These are phyloP conservation scores for Meloe dianella DNA, from an alignment of 2,888 invertebrate species.

Conservation along the genomic window DNA sequence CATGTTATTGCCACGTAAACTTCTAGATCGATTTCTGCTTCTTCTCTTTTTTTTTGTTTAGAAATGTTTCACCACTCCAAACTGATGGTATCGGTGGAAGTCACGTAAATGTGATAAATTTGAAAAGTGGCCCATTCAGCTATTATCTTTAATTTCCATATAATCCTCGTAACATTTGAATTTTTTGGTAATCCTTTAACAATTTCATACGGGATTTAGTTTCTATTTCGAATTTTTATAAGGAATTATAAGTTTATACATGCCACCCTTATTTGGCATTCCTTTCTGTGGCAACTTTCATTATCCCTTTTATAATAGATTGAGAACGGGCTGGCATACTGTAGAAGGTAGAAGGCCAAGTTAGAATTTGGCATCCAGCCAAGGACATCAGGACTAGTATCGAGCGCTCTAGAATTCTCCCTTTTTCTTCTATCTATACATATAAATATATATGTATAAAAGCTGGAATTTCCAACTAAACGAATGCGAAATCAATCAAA, in stretches of 20 bases:
- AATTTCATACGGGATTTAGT: background rate
- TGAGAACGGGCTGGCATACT: background rate
- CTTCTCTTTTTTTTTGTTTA: no score
- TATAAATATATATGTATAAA: background rate
- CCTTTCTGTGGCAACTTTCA: slow-evolving; percentile 4
- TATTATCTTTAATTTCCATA: no score
- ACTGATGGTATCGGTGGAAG: no score
- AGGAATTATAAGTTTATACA: background rate
- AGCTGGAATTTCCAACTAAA: background rate
- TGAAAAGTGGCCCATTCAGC: no score
- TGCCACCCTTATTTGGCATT: background rate
- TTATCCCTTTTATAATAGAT: background rate
- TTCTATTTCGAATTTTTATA: background rate
- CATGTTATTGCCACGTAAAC: no score
- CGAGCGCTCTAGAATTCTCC: background rate
- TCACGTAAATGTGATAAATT: no score
- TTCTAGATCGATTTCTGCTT: no score
- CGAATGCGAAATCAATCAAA: background rate
- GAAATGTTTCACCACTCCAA: no score
- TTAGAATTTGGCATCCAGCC: background rate
- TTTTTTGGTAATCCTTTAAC: no score
- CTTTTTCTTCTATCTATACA: background rate
- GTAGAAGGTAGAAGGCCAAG: background rate
- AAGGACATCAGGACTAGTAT: background rate
- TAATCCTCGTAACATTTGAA: no score